These are phyloP conservation scores for Drosophila conformis DNA, from an alignment of 2,888 invertebrate genomes.

Conservation along the genomic window DNA sequence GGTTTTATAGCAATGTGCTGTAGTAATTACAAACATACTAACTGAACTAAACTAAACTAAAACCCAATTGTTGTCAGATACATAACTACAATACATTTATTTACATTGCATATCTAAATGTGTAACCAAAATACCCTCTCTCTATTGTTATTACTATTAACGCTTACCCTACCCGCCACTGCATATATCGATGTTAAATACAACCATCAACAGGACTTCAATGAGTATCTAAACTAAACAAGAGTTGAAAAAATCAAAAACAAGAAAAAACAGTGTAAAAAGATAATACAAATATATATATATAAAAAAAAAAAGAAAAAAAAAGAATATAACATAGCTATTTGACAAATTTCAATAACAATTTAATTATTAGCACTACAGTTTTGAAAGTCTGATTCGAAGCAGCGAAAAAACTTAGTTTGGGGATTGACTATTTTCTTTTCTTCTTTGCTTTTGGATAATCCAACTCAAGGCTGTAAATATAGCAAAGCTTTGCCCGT, in stretches of 20 bases:
- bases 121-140: constrained; percentile 81
- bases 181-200: constrained; percentile 77
- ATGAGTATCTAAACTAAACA: constrained; percentile 85
- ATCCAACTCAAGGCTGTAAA: constrained; percentile 48
- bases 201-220: constrained; percentile 84
- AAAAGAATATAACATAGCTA: constrained; percentile 2
- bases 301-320: neutral
- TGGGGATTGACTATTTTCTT: constrained; percentile 1
- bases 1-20: constrained; percentile 25
- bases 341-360: constrained; percentile 1
- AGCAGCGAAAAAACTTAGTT: neutral
- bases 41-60: constrained; percentile 21
- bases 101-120: constrained; percentile 68
- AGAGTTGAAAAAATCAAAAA: constrained; percentile 34
- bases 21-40: constrained; percentile 33
- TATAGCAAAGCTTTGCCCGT: constrained; percentile 48
- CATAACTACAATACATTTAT: constrained; percentile 17
- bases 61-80: constrained; percentile 4
- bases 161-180: constrained; percentile 82
- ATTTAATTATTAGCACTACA: constrained; percentile 5
- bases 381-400: constrained; percentile 12
- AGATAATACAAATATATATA: constrained; percentile 18
- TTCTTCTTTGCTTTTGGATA: neutral
- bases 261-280: constrained; percentile 31
- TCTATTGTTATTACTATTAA: constrained; percentile 77